Conservation (phyloP, 2,797 vertebrate genomes). For the Clarias pachynema region DNA sequence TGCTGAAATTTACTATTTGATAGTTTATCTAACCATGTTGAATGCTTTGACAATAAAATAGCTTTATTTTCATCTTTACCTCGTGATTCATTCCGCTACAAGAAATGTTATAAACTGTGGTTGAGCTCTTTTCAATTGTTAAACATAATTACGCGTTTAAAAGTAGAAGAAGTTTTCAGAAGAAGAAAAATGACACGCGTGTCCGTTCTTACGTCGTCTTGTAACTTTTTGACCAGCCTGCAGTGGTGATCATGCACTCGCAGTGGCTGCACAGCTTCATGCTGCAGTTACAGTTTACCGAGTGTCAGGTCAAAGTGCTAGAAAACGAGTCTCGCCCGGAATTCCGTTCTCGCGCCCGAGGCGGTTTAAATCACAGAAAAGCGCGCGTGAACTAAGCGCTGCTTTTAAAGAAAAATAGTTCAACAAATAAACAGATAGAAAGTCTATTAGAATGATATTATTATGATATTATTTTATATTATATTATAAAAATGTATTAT, state of each 20-base stretch:
- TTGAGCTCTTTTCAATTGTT: background rate
- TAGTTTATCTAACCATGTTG: constrained; percentile 98
- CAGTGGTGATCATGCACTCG: background rate
- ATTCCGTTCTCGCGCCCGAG: background rate
- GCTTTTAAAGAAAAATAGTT: background rate
- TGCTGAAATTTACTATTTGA: constrained; percentile 94
- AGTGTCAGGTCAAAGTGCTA: background rate
- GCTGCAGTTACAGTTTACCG: background rate
- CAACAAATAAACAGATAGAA: background rate
- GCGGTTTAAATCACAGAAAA: background rate
- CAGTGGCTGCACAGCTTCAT: background rate
- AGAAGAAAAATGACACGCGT: background rate
- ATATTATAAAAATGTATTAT: no score
- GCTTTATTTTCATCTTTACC: constrained; percentile 96
- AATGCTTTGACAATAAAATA: constrained; percentile 99
- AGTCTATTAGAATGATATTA: background rate
- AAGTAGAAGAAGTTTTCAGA: background rate
- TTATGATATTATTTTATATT: background rate
- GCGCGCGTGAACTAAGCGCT: background rate
- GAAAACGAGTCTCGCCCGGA: background rate
- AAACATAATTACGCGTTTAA: background rate
- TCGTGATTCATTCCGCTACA: constrained; percentile 57
- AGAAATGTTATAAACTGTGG: background rate
- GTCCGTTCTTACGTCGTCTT: background rate
- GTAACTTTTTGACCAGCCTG: background rate